These are phyloP conservation scores for Lemur catta DNA, from an alignment of 2,797 vertebrate genomes.

Conservation along the genomic window DNA sequence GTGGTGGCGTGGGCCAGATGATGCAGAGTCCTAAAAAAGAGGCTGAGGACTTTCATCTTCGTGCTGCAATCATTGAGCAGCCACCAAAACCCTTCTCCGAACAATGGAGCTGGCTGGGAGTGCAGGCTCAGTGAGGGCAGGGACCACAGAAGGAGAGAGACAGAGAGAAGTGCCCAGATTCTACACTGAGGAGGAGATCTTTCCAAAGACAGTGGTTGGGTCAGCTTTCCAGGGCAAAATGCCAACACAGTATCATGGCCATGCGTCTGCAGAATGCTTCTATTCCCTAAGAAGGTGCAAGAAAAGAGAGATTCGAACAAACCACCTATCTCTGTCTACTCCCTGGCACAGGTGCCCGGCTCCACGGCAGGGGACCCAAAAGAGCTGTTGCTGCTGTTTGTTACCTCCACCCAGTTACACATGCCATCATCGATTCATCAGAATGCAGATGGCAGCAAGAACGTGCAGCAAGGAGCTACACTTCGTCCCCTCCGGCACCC, in stretches of 20 bases:
- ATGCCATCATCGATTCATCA: background rate
- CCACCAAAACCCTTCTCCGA: background rate
- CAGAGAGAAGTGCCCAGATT: background rate
- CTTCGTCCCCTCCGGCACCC: background rate
- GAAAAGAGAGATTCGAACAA: background rate
- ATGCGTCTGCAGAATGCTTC: background rate
- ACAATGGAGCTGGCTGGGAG: background rate
- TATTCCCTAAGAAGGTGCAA: background rate
- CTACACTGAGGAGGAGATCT: background rate
- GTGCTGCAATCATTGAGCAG: background rate
- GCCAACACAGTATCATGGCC: background rate
- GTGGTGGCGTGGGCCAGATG: fast-evolving
- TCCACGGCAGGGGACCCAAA: background rate
- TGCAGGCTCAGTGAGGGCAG: background rate
- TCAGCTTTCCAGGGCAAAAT: background rate
- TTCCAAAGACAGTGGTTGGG: conserved; percentile 1
- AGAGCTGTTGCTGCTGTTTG: background rate
- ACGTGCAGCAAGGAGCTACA: fast-evolving
- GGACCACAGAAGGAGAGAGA: background rate
- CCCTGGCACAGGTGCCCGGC: background rate
- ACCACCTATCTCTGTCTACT: background rate
- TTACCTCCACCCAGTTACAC: background rate
- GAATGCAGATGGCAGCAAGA: background rate
- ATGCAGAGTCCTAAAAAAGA: background rate
- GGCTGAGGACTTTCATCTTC: background rate